phyloP scores from a whole-genome alignment of 2,888 invertebrate species.

The Bellardia bayeri region DNA sequence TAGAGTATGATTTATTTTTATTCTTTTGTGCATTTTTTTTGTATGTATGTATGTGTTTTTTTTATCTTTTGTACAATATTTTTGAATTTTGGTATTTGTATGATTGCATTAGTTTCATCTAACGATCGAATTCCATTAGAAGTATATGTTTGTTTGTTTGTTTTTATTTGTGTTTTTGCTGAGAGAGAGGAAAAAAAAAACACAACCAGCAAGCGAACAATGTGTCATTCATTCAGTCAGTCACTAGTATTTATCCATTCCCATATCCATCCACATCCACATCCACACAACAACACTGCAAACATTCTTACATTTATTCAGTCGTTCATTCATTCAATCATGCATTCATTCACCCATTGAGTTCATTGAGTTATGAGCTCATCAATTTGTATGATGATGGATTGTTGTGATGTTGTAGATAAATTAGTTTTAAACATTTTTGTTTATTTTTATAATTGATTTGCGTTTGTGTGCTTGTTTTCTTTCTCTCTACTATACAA shows the following conservation, averaged over 20 bases:
- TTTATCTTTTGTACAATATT: neutral
- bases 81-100: slow-evolving; percentile 26
- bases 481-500: neutral
- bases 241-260: slow-evolving; percentile 26
- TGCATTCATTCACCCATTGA: slow-evolving; percentile 46
- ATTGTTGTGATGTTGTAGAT: slow-evolving; percentile 65
- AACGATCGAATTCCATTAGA: slow-evolving; percentile 66
- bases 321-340: slow-evolving; percentile 28
- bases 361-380: slow-evolving; percentile 69
- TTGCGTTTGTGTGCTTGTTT: slow-evolving; percentile 41
- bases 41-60: neutral
- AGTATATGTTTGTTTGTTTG: slow-evolving; percentile 50
- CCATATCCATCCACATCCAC: slow-evolving; percentile 15
- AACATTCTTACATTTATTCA: slow-evolving; percentile 1
- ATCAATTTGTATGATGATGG: slow-evolving; percentile 70
- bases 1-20: slow-evolving; percentile 64
- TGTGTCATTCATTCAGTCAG: slow-evolving; percentile 70
- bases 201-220: slow-evolving; percentile 56
- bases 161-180: neutral
- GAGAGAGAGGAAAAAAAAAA: no score
- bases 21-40: slow-evolving; percentile 42
- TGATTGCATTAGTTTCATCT: slow-evolving; percentile 56
- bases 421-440: slow-evolving; percentile 62
- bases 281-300: neutral
- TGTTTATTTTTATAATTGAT: slow-evolving; percentile 69